Base-by-base conservation (phyloP, 2,113 vertebrate genomes). In the Rhagologus leucostigma region DNA sequence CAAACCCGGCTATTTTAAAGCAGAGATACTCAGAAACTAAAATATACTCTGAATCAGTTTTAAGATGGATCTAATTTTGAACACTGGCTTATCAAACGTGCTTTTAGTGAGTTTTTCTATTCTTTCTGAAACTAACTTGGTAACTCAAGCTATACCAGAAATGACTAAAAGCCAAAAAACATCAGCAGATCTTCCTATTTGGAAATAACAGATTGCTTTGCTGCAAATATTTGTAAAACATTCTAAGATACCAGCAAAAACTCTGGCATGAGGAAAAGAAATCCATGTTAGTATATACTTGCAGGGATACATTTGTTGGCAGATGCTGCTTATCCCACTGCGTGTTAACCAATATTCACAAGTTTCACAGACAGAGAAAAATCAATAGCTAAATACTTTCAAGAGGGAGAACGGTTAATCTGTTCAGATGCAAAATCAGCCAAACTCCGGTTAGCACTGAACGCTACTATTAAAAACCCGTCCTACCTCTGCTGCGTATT, bases 401-500 rank as follows among this genome's bases (percentile, higher is more conserved):
- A 29, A 37, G 84, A 56, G 26, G 60, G 29, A 49, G 46, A 52
- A 33, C 0, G 3, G 73, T 84, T 75, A 71, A 56, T 42, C 29
- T 6, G n/a, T 27, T 56, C 44, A 33, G 71, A 12, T 14, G 42
- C 50, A 57, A 29, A 47, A 15, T 5, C 30, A 69, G 52, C 41
- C 12, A 4, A 33, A 47, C 33, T 50, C 19, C 71, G 39, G 50
- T 47, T 64, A 55, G 67, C 82, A 10, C 17, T 11, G 37, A 42
- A 26, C 2, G 10, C 20, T 57, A 0, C 37, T 33, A 3, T 18
- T 6, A n/a, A 30, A 52, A 78, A 6, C 4, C 23, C 29, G 15
- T 73, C 95, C 76, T 97, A 99, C 99, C 99, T 99, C 99, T 16
- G 99, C 98, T 5, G 99, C 98, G 11, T 98, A 99, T 90, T 97